Evolutionary conservation across 2,888 invertebrate species (phyloP).

Genomic region (Globia sparganii): DNA sequence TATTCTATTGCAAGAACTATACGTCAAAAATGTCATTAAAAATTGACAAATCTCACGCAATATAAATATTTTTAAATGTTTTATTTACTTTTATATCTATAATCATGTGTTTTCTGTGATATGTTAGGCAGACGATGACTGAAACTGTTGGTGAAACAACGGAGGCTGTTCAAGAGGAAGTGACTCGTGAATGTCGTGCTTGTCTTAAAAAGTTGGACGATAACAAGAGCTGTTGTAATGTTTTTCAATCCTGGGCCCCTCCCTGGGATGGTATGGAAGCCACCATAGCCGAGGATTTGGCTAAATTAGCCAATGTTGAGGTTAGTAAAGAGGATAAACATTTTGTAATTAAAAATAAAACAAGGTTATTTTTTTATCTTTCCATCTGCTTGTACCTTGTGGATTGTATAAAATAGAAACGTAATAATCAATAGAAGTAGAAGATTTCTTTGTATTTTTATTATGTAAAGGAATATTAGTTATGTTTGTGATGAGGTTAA

Average conservation of each 20-base stretch:
- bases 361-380: constrained; percentile 10
- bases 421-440: background rate
- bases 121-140: constrained; percentile 58
- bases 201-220: constrained; percentile 75
- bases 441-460: background rate
- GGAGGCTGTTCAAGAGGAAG: constrained; percentile 20
- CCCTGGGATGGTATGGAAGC: constrained; percentile 78
- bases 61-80: constrained; percentile 48
- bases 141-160: constrained; percentile 28
- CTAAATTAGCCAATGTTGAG: constrained; percentile 79
- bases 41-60: constrained; percentile 57
- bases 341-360: background rate
- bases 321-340: constrained; percentile 65
- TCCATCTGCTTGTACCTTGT: background rate
- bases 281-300: constrained; percentile 81
- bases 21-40: constrained; percentile 64
- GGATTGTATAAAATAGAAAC: background rate
- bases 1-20: constrained; percentile 59
- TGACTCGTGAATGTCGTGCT: constrained; percentile 77
- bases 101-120: constrained; percentile 41
- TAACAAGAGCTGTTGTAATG: constrained; percentile 69
- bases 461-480: background rate
- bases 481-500: background rate
- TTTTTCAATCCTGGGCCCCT: constrained; percentile 79
- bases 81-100: constrained; percentile 39